Percentiles rank a stretch among this genome's conserved stretches.
phyloP scores from a whole-genome alignment of 2,888 invertebrate species.

The Bugula neritina region DNA sequence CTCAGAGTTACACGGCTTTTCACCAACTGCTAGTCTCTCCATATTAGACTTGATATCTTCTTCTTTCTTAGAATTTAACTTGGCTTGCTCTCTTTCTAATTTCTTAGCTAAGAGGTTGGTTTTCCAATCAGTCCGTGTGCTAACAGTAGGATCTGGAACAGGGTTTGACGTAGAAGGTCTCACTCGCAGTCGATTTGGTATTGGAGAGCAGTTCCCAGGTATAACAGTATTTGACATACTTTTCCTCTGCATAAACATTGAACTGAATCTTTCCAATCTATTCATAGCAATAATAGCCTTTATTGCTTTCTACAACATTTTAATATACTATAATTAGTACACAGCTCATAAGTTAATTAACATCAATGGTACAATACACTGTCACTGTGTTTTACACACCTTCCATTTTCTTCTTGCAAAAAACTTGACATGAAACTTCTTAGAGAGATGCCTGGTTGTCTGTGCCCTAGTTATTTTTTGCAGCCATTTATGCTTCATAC shows the following conservation, averaged over 20 bases:
- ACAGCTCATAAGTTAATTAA: too few species aligned
- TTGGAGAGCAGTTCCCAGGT: neutral
- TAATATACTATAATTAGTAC: too few species aligned
- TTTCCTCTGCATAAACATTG: conserved; percentile 13
- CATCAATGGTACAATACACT: too few species aligned
- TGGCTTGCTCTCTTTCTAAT: neutral
- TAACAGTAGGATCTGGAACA: neutral
- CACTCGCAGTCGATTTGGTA: neutral
- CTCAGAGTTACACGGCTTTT: neutral
- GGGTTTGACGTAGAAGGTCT: neutral
- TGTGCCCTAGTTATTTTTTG: conserved; percentile 32
- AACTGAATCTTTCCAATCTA: conserved; percentile 49
- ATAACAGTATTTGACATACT: neutral
- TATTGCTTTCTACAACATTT: conserved; percentile 68
- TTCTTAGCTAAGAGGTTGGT: neutral
- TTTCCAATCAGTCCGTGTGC: neutral
- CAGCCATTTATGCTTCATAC: conserved; percentile 82
- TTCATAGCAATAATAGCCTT: conserved; percentile 78
- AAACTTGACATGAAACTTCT: conserved; percentile 74
- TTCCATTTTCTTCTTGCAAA: conserved; percentile 82
- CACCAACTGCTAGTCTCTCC: neutral
- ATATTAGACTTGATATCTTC: neutral
- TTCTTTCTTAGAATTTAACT: neutral
- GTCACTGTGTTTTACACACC: too few species aligned
- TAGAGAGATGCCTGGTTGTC: conserved; percentile 50